These are phyloP conservation scores for Eretmocerus hayati DNA, from an alignment of 2,888 invertebrate species.

Conservation along the genomic window DNA sequence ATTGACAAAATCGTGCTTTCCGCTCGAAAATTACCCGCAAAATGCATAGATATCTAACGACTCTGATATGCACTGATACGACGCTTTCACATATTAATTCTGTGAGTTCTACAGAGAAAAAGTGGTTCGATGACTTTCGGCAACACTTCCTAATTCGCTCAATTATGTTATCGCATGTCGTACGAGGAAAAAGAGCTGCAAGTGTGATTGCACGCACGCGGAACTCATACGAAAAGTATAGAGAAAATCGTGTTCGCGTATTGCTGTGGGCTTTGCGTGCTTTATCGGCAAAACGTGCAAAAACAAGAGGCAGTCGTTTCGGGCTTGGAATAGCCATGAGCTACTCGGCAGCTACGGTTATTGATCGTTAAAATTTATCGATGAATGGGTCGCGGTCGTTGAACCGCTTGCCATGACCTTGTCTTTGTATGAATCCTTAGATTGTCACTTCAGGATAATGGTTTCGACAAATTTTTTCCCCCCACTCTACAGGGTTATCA, in stretches of 20 bases:
- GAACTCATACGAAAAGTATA: not conserved
- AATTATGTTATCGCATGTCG: not conserved
- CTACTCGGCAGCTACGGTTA: not conserved
- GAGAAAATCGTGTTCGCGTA: not conserved
- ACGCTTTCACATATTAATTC: too few relatives aligned
- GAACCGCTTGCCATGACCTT: conserved; percentile 18
- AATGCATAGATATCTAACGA: too few relatives aligned
- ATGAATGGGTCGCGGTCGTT: conserved; percentile 10
- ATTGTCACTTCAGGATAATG: too few relatives aligned
- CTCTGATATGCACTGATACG: too few relatives aligned
- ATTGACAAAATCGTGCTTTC: too few relatives aligned
- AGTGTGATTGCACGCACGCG: too few relatives aligned
- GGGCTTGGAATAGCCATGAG: not conserved
- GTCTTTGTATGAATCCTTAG: too few relatives aligned
- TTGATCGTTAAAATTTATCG: conserved; percentile 15
- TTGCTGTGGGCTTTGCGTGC: conserved; percentile 8
- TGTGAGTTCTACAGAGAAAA: too few relatives aligned
- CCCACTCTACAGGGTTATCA: too few relatives aligned
- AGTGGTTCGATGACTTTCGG: not conserved
- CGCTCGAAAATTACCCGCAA: too few relatives aligned
- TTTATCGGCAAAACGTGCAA: conserved; percentile 3
- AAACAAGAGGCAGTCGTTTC: conserved; percentile 11
- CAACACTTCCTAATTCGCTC: not conserved
- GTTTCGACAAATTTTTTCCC: too few relatives aligned
- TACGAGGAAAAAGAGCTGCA: too few relatives aligned